Percentiles rank a stretch among this genome's conserved stretches.
phyloP scores from a whole-genome alignment of 64 coral and sea anemone genomes.

The Orbicella faveolata region DNA sequence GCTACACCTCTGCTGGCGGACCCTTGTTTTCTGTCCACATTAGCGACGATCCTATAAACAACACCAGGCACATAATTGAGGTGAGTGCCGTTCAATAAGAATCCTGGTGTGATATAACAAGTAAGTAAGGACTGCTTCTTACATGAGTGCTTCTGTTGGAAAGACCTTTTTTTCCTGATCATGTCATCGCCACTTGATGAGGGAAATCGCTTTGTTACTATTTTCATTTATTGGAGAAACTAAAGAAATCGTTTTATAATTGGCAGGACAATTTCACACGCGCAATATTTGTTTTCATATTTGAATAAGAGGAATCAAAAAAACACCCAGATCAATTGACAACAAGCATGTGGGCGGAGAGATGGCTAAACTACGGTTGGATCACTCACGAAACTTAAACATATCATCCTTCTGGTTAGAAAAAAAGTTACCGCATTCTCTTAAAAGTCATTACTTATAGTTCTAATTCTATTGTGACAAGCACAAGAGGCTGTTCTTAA shows the following conservation, averaged over 20 bases:
- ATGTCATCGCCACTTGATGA: not conserved
- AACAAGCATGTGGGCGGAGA: not conserved
- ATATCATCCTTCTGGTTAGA: not conserved
- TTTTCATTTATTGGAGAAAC: not conserved
- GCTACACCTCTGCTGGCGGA: conserved; percentile 89
- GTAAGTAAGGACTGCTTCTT: not conserved
- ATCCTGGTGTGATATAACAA: not conserved
- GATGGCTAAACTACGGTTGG: not conserved
- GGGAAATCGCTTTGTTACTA: not conserved
- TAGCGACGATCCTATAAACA: conserved; percentile 93
- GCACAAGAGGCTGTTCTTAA: not conserved
- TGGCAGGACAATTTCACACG: not conserved
- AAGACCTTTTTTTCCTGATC: not conserved
- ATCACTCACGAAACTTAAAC: not conserved
- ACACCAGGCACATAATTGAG: conserved; percentile 91
- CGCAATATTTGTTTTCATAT: not conserved
- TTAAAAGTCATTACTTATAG: not conserved
- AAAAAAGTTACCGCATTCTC: not conserved
- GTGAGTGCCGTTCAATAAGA: conserved; percentile 56
- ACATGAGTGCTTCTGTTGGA: not conserved
- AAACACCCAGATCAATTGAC: conserved; percentile 7
- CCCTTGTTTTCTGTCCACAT: conserved; percentile 94
- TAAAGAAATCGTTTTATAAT: not conserved
- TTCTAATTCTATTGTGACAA: not conserved
- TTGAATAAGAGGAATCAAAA: not conserved